phyloP scores from a whole-genome alignment of 2,888 invertebrate genomes.

The Spodoptera picta region DNA sequence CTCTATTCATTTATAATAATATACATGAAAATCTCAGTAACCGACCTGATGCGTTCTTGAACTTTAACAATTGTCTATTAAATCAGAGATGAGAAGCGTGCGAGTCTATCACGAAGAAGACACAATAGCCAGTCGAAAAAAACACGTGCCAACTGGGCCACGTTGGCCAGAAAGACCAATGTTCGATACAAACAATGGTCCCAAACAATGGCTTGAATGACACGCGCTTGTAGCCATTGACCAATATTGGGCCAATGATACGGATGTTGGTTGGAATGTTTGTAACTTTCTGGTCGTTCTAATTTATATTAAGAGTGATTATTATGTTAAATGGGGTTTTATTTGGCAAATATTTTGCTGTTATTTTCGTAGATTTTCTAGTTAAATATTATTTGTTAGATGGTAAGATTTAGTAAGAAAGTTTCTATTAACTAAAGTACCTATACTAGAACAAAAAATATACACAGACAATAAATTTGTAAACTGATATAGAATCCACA shows the following conservation, averaged over 20 bases:
- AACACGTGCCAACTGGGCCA: conserved; percentile 56
- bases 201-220: conserved; percentile 44
- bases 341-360: conserved; percentile 24
- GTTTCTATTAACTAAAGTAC: no score
- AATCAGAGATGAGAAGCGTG: conserved; percentile 48
- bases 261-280: conserved; percentile 51
- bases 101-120: conserved; percentile 49
- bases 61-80: conserved; percentile 53
- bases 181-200: conserved; percentile 42
- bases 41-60: conserved; percentile 47
- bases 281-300: conserved; percentile 42
- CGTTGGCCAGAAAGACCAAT: conserved; percentile 35
- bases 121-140: conserved; percentile 49
- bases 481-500: no score
- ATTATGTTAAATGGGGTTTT: conserved; percentile 45
- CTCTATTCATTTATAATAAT: no score
- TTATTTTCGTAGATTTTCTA: conserved; percentile 18
- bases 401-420: no score
- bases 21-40: conserved; percentile 8
- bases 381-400: no score
- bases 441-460: no score
- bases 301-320: conserved; percentile 26
- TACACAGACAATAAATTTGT: no score
- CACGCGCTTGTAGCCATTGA: conserved; percentile 30
- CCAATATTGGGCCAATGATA: conserved; percentile 47